Evolutionary conservation across 2,113 vertebrate species (phyloP).

Genomic region (Sterna hirundo): DNA sequence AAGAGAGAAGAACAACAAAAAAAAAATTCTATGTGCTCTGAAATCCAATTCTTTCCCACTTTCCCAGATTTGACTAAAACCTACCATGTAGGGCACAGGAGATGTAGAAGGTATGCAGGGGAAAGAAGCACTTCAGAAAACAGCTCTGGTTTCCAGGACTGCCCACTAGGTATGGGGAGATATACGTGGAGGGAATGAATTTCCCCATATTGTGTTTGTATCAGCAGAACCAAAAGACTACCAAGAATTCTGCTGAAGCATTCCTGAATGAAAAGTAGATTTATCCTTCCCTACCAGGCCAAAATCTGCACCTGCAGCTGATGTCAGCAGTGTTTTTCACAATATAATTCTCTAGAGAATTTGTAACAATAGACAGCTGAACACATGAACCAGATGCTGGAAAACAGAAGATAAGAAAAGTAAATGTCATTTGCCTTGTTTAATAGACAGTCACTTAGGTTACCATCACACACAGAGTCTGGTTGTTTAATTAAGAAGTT

Average conservation of each 20-base stretch:
- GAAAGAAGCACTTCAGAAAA: not conserved
- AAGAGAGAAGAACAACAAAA: not conserved
- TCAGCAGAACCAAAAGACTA: not conserved
- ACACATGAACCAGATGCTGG: slow-evolving; percentile 49
- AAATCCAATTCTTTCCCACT: not conserved
- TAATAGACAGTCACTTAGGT: slow-evolving; percentile 54
- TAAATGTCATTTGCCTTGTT: slow-evolving; percentile 57
- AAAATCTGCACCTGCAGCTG: slow-evolving; percentile 41
- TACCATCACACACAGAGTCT: not conserved
- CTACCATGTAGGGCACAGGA: not conserved
- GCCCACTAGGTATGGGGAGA: rapidly evolving
- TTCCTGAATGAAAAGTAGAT: not conserved
- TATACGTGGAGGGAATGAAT: not conserved
- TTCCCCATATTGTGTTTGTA: not conserved
- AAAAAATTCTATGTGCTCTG: not conserved
- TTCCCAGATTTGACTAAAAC: not conserved
- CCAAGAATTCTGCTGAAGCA: not conserved
- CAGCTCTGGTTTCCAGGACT: not conserved
- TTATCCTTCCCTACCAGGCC: not conserved
- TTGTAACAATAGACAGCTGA: slow-evolving; percentile 35
- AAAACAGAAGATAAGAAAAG: slow-evolving; percentile 56
- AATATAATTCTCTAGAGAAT: slow-evolving; percentile 15
- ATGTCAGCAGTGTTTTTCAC: slow-evolving; percentile 16
- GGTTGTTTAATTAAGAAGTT: slow-evolving; percentile 62
- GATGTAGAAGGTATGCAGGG: not conserved